Evolutionary conservation across 2,888 invertebrate species (phyloP).

Genomic region (Sminthurinus aureus): DNA sequence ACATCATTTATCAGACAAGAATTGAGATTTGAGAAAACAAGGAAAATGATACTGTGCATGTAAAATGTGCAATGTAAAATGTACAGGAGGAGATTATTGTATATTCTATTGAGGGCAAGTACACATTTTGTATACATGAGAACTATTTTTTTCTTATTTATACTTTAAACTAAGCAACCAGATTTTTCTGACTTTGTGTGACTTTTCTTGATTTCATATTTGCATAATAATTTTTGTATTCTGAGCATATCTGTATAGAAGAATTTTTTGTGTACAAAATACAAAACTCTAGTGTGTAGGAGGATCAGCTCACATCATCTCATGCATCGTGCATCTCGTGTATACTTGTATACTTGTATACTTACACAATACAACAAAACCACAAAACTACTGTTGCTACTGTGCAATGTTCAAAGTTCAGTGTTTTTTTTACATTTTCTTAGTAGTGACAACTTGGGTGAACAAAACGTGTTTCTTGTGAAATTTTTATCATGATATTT

Average conservation of each 20-base stretch:
- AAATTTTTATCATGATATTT: neutral
- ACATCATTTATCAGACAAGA: no score
- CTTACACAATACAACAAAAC: neutral
- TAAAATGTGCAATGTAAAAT: no score
- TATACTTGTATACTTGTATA: neutral
- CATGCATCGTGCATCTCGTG: no score
- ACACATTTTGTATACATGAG: no score
- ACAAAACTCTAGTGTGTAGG: neutral
- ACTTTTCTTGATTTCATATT: neutral
- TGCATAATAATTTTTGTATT: neutral
- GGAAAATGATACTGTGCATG: no score
- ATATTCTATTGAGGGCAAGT: no score
- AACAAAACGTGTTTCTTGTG: conserved; percentile 18
- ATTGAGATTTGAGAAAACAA: no score
- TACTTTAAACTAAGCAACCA: neutral
- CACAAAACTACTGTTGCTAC: neutral
- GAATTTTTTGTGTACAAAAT: neutral
- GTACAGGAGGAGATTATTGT: no score
- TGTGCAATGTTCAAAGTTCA: conserved; percentile 4
- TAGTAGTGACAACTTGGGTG: no score
- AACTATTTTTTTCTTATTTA: neutral
- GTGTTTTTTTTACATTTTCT: neutral
- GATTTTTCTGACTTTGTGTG: neutral
- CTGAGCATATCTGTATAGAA: no score
- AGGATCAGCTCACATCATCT: neutral